Percentiles rank a stretch among this genome's conserved stretches.
Evolutionary conservation across 2,797 vertebrate species (phyloP).

Genomic region (Sciurus vulgaris): DNA sequence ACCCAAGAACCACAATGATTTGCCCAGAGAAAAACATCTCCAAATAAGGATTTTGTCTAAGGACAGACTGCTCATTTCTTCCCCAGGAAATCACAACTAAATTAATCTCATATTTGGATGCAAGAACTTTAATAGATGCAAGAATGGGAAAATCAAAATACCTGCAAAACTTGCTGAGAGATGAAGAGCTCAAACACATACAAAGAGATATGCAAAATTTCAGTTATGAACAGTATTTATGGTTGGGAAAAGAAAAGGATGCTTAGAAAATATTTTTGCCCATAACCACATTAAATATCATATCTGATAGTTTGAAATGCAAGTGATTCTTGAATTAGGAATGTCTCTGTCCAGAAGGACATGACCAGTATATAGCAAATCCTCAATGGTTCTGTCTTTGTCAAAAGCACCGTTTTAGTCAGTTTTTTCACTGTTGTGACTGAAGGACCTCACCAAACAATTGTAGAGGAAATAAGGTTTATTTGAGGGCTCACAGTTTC

Average conservation of each 20-base stretch:
- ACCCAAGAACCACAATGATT: conserved; percentile 50
- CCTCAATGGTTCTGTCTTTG: not conserved
- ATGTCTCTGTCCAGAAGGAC: not conserved
- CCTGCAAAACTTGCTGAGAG: not conserved
- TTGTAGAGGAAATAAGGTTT: too few relatives aligned
- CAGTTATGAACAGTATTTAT: conserved; percentile 21
- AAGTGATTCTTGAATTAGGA: conserved; percentile 36
- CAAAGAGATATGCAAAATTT: conserved; percentile 25
- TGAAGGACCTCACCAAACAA: too few relatives aligned
- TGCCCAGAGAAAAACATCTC: conserved; percentile 65
- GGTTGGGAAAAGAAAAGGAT: not conserved
- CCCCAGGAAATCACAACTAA: conserved; percentile 41
- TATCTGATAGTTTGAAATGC: not conserved
- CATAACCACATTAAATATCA: conserved; percentile 30
- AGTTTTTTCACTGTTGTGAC: too few relatives aligned
- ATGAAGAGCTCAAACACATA: not conserved
- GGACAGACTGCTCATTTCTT: not conserved
- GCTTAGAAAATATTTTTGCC: conserved; percentile 16
- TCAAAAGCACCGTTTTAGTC: conserved; percentile 8
- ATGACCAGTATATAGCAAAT: not conserved
- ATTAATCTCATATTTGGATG: conserved; percentile 4
- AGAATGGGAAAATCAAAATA: conserved; percentile 21
- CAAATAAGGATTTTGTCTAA: conserved; percentile 32
- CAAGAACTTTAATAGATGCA: conserved; percentile 31
- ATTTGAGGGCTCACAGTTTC: too few relatives aligned